phyloP scores from a whole-genome alignment of 2,113 vertebrate genomes.

The Otolemur garnettii region DNA sequence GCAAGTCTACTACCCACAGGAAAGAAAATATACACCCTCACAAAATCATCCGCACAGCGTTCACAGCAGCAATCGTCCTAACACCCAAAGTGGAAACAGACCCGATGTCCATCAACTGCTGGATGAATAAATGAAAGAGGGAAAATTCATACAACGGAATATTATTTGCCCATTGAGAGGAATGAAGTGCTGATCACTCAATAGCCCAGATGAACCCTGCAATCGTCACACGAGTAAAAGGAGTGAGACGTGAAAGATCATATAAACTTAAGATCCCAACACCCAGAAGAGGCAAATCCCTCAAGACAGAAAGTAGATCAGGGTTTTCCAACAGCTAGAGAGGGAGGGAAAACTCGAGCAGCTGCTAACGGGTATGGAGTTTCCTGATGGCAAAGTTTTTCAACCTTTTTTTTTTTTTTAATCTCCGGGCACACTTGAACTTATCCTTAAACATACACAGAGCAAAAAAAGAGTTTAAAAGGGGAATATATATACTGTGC shows the following conservation, averaged over 20 bases:
- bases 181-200: fast-evolving
- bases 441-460: too few relatives aligned
- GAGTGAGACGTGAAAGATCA: not conserved
- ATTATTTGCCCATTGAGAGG: not conserved
- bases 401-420: too few relatives aligned
- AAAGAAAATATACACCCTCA: not conserved
- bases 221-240: not conserved
- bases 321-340: too few relatives aligned
- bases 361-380: fast-evolving
- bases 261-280: fast-evolving
- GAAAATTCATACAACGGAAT: too few relatives aligned
- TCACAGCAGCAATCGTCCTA: not conserved
- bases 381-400: not conserved
- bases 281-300: not conserved
- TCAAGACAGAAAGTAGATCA: not conserved
- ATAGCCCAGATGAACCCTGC: not conserved
- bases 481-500: too few relatives aligned
- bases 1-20: not conserved
- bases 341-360: fast-evolving
- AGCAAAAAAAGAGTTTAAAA: too few relatives aligned
- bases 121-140: not conserved
- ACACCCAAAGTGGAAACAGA: too few relatives aligned
- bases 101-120: too few relatives aligned
- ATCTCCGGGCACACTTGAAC: too few relatives aligned
- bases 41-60: not conserved